A percentile compares a stretch with the other conserved stretches of the same genome.
These are phyloP conservation scores for Prochilodus magdalenae DNA, from an alignment of 2,113 vertebrate species.

Conservation along the genomic window DNA sequence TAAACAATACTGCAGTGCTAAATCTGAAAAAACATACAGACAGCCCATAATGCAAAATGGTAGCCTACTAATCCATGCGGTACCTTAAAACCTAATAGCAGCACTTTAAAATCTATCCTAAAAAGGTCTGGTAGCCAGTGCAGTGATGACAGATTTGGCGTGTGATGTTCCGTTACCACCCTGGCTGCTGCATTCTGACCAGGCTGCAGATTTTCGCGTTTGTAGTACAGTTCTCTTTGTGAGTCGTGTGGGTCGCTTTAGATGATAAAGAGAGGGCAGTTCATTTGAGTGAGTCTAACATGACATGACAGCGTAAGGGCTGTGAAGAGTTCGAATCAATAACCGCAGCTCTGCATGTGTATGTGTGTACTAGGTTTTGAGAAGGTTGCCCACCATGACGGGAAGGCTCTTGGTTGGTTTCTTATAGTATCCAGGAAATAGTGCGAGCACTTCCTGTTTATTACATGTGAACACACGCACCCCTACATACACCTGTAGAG, in stretches of 20 bases:
- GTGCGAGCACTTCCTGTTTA: conserved; percentile 32
- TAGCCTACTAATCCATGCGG: no score
- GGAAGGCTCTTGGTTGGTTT: background rate
- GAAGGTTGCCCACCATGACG: background rate
- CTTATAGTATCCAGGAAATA: conserved; percentile 28
- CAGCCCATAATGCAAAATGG: no score
- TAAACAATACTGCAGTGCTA: no score
- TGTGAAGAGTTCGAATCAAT: conserved; percentile 3
- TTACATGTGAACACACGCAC: background rate
- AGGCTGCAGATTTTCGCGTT: no score
- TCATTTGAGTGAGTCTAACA: background rate
- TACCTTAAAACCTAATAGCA: no score
- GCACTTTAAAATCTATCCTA: no score
- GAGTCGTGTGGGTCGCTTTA: background rate
- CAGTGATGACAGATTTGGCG: no score
- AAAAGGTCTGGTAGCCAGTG: no score
- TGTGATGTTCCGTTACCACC: no score
- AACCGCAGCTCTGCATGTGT: background rate
- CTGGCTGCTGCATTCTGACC: no score
- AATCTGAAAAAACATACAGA: no score
- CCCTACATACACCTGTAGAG: background rate
- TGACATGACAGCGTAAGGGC: background rate
- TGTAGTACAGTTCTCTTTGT: background rate
- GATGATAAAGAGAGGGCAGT: background rate
- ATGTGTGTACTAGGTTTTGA: background rate